Conservation (phyloP, 2,113 vertebrate genomes). For the Cyphomyrus plagiostoma region DNA sequence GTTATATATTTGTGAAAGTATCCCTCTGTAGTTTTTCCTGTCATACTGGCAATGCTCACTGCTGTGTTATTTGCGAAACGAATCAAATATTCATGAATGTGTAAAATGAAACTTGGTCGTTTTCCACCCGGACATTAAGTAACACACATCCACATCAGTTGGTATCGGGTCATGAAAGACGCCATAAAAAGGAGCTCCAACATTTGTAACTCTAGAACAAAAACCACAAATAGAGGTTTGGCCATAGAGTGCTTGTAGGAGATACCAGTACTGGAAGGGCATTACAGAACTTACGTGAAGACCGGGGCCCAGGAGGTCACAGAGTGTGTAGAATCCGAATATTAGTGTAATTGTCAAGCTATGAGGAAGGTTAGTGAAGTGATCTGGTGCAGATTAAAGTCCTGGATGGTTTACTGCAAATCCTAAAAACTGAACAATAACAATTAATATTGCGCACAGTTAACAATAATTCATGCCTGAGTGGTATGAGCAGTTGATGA, state of each 20-base stretch:
- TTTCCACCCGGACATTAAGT: neutral
- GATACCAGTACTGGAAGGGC: neutral
- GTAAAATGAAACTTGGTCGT: neutral
- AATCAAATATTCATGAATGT: neutral
- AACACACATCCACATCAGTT: neutral
- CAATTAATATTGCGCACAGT: neutral
- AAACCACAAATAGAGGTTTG: neutral
- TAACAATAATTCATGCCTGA: neutral
- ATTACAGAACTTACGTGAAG: neutral
- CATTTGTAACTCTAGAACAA: neutral
- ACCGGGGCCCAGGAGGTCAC: neutral
- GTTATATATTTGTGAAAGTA: neutral
- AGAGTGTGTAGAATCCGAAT: neutral
- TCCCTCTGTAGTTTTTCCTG: neutral
- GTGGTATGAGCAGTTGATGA: neutral
- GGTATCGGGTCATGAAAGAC: neutral
- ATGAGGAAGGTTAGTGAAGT: neutral
- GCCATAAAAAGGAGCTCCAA: neutral
- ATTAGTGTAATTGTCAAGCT: neutral
- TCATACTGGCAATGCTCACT: neutral
- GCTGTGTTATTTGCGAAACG: neutral
- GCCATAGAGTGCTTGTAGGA: neutral
- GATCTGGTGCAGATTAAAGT: neutral
- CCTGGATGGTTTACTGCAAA: neutral
- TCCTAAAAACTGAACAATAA: neutral